Evolutionary conservation across 37 sponge, comb jelly and placozoan species (phyloP), one percentile per base, ranked within the genome.

Genomic region (Geodia barretti): DNA sequence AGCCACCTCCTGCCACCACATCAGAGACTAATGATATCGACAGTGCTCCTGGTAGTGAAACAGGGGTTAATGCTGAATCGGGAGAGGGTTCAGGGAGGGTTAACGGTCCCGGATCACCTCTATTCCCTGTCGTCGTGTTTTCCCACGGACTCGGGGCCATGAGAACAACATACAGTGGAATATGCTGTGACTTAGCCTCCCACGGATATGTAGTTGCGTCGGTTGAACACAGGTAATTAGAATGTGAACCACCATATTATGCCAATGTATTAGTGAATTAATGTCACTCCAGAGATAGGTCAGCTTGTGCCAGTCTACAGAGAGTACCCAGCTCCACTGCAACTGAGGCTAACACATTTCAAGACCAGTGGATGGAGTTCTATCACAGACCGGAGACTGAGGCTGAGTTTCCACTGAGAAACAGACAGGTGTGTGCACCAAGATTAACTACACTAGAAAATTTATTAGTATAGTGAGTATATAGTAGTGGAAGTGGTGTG

Each of bases 141-240:
- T 93, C 93, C 17, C 93, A 93, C 85, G 93, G 93, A 31, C 62
- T 85, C 23, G 79, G 76, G 0, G 75, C 70, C 29, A 93, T 89
- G 86, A 82, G 93, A 73, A 86, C 86, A 17, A 60, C 38, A 34
- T 89, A 82, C 72, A 72, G 75, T 74, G 83, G 47, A 7, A 78
- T 93, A 20, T 75, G 69, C 29, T 89, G 86, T 85, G 93, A 93
- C 70, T 75, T 93, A 36, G 93, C 93, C 25, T 93, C 93, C 23
- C 87, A 88, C 39, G 93, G 93, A 63, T 93, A 85, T 77, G 66
- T 93, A 4, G 90, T 89, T 41, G 93, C 90, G 1, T 34, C 83
- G 29, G 79, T 93, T 42, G 93, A 93, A 39, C 93, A 93, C 86
- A 91, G 83, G 91, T 91, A 59, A 35, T 7, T 64, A 70, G n/a